Evolutionary conservation across 2,888 invertebrate genomes (phyloP), one percentile per base, ranked within the genome.

Genomic region (Ptycholaimellus sp.): DNA sequence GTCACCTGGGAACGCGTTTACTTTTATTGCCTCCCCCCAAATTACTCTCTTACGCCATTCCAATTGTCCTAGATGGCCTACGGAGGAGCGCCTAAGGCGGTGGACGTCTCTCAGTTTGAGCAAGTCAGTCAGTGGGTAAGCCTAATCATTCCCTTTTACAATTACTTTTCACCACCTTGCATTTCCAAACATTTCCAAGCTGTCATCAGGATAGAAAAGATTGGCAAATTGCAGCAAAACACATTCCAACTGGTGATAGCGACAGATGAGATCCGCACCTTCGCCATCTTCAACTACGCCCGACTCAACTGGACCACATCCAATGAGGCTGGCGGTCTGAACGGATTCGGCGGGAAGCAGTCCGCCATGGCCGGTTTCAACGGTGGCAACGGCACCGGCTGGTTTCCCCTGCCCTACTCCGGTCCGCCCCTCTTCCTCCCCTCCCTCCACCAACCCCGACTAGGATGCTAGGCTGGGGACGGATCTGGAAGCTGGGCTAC

Each of bases 211-310:
- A n/a, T n/a, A n/a, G n/a, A n/a, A n/a, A 13, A 28, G 30, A 35
- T 28, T 35, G 11, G 6, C n/a, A 7, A 11, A 7, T 35, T 40
- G 19, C 61, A 77, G 75, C 82, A 82, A 3, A 90, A 90, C 59
- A 82, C 85, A 0, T 90, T 83, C 66, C 90, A 93, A 72, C 67
- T 81, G 68, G 72, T 87, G 3, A 59, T 93, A 37, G 80, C 78
- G 0, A 83, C 87, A 0, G 85, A 90, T 58, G 83, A 83, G 64
- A 79, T 81, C 2, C 75, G 76, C 55, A 81, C 85, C 0, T 93
- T 83, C 56, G 80, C 75, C 1, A 80, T 93, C 36, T 85, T 80
- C 62, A 93, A 90, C 64, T 93, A 90, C 57, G 70, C 73, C 34
- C 72, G 77, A 45, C 70, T 90, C 41, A 74, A 73, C 52, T 90